A percentile compares a stretch with the other conserved stretches of the same genome.
phyloP scores from a whole-genome alignment of 2,113 vertebrate genomes.

The Geococcyx californianus region DNA sequence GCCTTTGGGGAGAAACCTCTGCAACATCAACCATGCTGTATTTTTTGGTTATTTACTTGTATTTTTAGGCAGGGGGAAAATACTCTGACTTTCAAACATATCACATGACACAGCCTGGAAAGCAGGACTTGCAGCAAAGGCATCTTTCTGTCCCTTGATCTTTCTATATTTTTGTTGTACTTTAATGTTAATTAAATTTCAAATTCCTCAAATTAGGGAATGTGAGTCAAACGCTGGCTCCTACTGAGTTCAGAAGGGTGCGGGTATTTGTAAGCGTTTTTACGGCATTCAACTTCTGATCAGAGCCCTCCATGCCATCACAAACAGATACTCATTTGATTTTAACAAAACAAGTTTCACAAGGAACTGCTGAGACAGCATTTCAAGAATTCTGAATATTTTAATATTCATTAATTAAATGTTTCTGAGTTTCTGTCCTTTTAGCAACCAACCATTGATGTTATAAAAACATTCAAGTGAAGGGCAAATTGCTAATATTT shows the following conservation, averaged over 20 bases:
- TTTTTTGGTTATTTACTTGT: background rate
- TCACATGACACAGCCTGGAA: background rate
- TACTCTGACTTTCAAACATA: rapidly evolving
- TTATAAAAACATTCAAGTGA: background rate
- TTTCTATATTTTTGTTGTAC: background rate
- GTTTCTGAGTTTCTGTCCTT: background rate
- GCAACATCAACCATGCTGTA: background rate
- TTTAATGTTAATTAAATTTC: background rate
- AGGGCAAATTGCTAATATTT: background rate
- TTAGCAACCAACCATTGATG: background rate
- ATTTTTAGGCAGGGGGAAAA: background rate
- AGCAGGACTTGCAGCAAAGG: background rate
- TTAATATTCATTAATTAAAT: background rate
- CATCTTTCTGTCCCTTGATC: background rate
- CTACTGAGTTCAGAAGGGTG: background rate
- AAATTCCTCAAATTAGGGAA: background rate
- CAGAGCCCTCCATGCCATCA: background rate
- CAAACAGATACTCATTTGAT: background rate
- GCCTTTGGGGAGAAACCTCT: background rate
- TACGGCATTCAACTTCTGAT: background rate
- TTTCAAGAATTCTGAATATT: background rate
- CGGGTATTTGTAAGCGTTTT: background rate
- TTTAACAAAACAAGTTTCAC: background rate
- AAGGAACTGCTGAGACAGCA: background rate
- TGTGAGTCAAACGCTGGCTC: background rate